A percentile compares a stretch with the other conserved stretches of the same genome.
Evolutionary conservation across 2,888 invertebrate genomes (phyloP).

Genomic region (Silvanus unidentatus): DNA sequence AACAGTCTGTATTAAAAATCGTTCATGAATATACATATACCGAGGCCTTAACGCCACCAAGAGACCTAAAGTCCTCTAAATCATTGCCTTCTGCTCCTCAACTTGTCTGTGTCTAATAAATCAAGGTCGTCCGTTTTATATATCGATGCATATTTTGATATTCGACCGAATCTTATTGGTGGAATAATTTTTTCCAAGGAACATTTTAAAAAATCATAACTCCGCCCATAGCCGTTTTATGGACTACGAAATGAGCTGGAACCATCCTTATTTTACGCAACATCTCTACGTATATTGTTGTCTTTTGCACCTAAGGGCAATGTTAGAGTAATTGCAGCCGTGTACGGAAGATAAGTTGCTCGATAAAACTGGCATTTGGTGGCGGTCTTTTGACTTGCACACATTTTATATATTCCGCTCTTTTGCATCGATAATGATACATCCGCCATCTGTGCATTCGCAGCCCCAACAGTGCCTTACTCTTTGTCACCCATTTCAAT

Average conservation of each 20-base stretch:
- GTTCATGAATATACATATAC: no score
- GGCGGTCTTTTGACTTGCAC: constrained; percentile 20
- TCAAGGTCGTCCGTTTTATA: constrained; percentile 20
- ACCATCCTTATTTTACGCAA: constrained; percentile 17
- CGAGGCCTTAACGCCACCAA: no score
- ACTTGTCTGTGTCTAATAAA: constrained; percentile 15
- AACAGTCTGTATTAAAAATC: no score
- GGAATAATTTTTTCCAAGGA: constrained; percentile 30
- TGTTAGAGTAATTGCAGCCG: constrained; percentile 41
- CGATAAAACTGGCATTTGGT: constrained; percentile 38
- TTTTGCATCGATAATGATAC: constrained; percentile 4
- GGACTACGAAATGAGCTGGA: constrained; percentile 29
- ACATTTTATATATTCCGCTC: not conserved
- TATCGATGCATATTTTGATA: constrained; percentile 41
- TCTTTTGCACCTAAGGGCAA: constrained; percentile 32
- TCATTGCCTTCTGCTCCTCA: no score
- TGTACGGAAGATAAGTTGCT: constrained; percentile 38
- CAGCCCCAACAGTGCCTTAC: no score
- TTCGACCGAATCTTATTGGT: constrained; percentile 39
- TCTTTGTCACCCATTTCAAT: no score
- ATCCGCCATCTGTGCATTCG: not conserved
- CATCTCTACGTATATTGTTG: constrained; percentile 18
- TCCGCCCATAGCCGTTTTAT: constrained; percentile 34
- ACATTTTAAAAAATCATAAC: constrained; percentile 32
- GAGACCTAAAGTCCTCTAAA: no score